phyloP scores from a whole-genome alignment of 37 sponge, comb jelly and placozoan species.

The Ianthella basta region DNA sequence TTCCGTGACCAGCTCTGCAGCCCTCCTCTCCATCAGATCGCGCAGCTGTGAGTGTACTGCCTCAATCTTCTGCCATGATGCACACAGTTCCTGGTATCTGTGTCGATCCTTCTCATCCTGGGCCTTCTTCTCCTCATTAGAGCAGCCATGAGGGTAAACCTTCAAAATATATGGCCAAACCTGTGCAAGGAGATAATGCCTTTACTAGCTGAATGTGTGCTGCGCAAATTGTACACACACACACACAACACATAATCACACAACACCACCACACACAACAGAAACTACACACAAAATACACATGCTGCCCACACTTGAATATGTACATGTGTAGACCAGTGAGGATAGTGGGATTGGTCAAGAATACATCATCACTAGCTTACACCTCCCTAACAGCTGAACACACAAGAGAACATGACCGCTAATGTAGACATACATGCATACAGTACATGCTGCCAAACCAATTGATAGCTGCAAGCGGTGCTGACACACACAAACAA shows the following conservation, averaged over 20 bases:
- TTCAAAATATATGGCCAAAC: slow-evolving; percentile 87
- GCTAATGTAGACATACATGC: background rate
- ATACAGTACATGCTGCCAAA: background rate
- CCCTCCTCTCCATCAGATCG: background rate
- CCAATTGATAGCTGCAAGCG: too few relatives aligned
- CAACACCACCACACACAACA: too few relatives aligned
- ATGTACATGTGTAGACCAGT: background rate
- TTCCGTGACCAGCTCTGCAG: background rate
- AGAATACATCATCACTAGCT: background rate
- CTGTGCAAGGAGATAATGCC: slow-evolving; percentile 29
- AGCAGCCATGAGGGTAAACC: slow-evolving; percentile 38
- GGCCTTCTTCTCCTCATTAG: background rate
- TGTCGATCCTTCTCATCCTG: background rate
- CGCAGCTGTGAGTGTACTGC: background rate
- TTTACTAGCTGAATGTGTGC: too few relatives aligned
- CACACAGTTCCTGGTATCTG: slow-evolving; percentile 17
- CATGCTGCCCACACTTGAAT: background rate
- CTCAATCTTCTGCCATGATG: slow-evolving; percentile 56
- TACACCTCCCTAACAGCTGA: too few relatives aligned
- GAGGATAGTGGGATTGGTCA: background rate
- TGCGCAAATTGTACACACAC: too few relatives aligned
- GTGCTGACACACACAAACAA: too few relatives aligned
- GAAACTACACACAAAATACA: background rate
- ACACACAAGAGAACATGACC: background rate
- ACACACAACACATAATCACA: too few relatives aligned